phyloP scores from a whole-genome alignment of 1,140 invertebrate species.

The Drosophila novamexicana region DNA sequence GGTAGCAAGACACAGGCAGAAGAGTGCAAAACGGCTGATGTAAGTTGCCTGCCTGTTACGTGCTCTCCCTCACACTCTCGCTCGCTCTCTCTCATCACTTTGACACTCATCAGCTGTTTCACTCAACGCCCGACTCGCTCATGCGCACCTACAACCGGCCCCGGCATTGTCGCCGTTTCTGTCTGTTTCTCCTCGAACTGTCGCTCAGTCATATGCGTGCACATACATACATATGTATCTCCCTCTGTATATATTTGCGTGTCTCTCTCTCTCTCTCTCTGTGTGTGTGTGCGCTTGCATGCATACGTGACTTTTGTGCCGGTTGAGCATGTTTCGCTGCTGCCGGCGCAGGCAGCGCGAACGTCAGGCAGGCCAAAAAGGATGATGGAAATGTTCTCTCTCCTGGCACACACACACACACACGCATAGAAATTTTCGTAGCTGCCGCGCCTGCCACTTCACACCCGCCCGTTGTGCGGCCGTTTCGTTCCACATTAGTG shows the following conservation, averaged over 20 bases:
- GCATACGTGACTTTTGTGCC: slow-evolving; percentile 77
- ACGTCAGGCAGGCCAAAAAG: slow-evolving; percentile 42
- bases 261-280: slow-evolving; percentile 1
- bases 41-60: slow-evolving; percentile 66
- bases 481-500: slow-evolving; percentile 58
- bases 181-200: slow-evolving; percentile 37
- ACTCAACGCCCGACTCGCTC: slow-evolving; percentile 54
- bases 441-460: slow-evolving; percentile 34
- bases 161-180: slow-evolving; percentile 45
- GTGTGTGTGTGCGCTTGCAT: slow-evolving; percentile 34
- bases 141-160: slow-evolving; percentile 75
- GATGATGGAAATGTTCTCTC: slow-evolving; percentile 73
- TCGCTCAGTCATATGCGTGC: slow-evolving; percentile 19
- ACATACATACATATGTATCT: neutral
- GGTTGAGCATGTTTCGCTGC: slow-evolving; percentile 61
- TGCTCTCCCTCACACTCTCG: slow-evolving; percentile 31
- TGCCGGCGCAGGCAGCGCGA: slow-evolving; percentile 35
- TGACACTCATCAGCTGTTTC: slow-evolving; percentile 46
- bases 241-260: neutral
- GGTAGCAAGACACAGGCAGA: slow-evolving; percentile 46
- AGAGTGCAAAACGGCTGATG: slow-evolving; percentile 63
- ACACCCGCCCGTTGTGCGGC: slow-evolving; percentile 44
- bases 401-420: slow-evolving; percentile 14
- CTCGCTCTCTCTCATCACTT: slow-evolving; percentile 5
- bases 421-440: neutral